Conservation (phyloP, 2,888 invertebrate genomes). For the Drosophila borealis region DNA sequence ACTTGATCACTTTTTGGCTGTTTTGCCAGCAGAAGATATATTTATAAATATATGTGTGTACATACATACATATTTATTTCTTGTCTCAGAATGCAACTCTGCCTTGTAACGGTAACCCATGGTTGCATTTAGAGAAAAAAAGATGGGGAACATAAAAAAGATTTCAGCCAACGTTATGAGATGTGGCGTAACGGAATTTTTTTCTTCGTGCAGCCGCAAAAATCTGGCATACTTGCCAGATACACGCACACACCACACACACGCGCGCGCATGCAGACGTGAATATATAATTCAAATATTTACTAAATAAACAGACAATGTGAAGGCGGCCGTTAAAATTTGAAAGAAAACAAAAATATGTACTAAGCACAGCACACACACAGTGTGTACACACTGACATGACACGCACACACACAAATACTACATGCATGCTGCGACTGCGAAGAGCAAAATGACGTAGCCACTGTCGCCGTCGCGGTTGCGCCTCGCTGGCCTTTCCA, state of each 20-base stretch:
- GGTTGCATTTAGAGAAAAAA: slow-evolving; percentile 25
- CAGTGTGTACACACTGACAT: slow-evolving; percentile 19
- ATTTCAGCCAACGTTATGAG: slow-evolving; percentile 46
- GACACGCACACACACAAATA: background rate
- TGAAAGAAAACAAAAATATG: slow-evolving; percentile 41
- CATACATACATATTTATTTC: background rate
- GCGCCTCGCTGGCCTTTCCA: slow-evolving; percentile 64
- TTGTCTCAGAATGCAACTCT: slow-evolving; percentile 18
- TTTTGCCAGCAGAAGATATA: slow-evolving; percentile 13
- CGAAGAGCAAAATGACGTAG: slow-evolving; percentile 43
- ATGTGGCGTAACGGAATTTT: slow-evolving; percentile 62
- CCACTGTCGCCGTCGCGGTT: slow-evolving; percentile 56
- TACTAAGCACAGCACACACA: slow-evolving; percentile 20
- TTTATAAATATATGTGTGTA: background rate
- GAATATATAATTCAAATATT: slow-evolving; percentile 62
- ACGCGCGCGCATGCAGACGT: slow-evolving; percentile 20
- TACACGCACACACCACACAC: slow-evolving; percentile 11
- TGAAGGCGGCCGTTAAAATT: slow-evolving; percentile 44
- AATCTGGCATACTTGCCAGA: slow-evolving; percentile 45
- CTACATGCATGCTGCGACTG: background rate
- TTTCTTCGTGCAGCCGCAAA: slow-evolving; percentile 17
- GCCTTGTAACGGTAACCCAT: slow-evolving; percentile 42
- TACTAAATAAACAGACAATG: slow-evolving; percentile 71
- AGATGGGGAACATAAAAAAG: slow-evolving; percentile 17
- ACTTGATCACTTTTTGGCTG: slow-evolving; percentile 12